Evolutionary conservation across 2,797 vertebrate species (phyloP).

Genomic region (Smutsia temminckii): DNA sequence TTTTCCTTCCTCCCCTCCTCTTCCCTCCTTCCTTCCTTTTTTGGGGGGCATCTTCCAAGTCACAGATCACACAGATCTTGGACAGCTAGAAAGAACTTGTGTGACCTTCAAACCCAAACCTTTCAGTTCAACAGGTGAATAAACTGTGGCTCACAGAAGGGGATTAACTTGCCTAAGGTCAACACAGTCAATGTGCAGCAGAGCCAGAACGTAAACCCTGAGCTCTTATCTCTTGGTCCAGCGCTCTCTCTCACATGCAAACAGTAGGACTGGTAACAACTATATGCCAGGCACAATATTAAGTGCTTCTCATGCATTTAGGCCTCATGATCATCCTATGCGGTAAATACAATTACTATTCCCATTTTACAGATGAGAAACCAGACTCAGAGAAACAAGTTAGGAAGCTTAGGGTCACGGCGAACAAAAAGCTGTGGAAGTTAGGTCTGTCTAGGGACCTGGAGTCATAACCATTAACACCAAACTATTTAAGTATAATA

Average conservation of each 20-base stretch:
- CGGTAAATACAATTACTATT: neutral
- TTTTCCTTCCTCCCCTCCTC: neutral
- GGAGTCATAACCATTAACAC: neutral
- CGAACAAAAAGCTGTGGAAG: neutral
- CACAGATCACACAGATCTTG: neutral
- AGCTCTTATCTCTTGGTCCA: neutral
- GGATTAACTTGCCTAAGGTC: neutral
- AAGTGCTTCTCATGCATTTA: neutral
- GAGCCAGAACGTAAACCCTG: neutral
- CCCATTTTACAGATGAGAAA: neutral
- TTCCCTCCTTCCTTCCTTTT: too few species aligned
- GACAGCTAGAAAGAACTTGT: neutral
- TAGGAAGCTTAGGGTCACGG: neutral
- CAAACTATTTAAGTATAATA: neutral
- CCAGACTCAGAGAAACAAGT: slow-evolving; percentile 6
- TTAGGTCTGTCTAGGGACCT: neutral
- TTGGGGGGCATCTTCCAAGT: neutral
- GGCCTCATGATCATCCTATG: neutral
- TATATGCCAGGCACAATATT: neutral
- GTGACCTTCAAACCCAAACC: neutral
- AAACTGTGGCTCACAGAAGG: neutral
- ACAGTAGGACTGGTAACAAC: neutral
- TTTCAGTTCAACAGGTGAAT: neutral
- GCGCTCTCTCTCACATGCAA: neutral
- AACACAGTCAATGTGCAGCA: neutral